These are phyloP conservation scores for Xanthia icteritia DNA, from an alignment of 2,888 invertebrate species.

Conservation along the genomic window DNA sequence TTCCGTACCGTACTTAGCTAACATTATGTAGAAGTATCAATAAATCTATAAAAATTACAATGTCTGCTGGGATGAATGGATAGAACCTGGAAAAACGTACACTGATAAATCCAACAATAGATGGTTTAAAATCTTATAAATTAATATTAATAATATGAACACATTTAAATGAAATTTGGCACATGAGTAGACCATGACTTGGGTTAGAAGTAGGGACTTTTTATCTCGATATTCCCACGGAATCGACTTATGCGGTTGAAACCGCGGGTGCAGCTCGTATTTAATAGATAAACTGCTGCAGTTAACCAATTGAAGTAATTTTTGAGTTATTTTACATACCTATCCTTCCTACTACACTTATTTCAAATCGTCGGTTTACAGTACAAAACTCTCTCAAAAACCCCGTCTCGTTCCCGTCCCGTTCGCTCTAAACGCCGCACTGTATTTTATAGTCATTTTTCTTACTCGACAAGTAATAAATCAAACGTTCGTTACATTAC, in stretches of 20 bases:
- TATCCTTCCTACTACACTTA: background rate
- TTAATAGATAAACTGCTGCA: background rate
- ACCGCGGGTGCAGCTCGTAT: too few relatives aligned
- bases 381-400: background rate
- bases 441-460: conserved; percentile 88
- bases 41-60: background rate
- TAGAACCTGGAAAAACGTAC: background rate
- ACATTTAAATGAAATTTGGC: too few relatives aligned
- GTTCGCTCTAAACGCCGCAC: conserved; percentile 68
- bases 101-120: background rate
- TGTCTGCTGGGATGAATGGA: background rate
- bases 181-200: too few relatives aligned
- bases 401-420: conserved; percentile 67
- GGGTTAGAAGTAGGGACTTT: too few relatives aligned
- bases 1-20: background rate
- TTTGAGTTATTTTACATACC: background rate
- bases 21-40: background rate
- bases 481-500: conserved; percentile 88
- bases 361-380: background rate
- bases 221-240: too few relatives aligned
- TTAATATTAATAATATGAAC: too few relatives aligned
- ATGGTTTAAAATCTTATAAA: background rate
- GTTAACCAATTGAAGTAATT: background rate
- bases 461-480: conserved; percentile 87
- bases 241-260: too few relatives aligned